A percentile compares a stretch with the other conserved stretches of the same genome.
These are phyloP conservation scores for Drosophila nannoptera DNA, from an alignment of 1,140 invertebrate species.

Conservation along the genomic window DNA sequence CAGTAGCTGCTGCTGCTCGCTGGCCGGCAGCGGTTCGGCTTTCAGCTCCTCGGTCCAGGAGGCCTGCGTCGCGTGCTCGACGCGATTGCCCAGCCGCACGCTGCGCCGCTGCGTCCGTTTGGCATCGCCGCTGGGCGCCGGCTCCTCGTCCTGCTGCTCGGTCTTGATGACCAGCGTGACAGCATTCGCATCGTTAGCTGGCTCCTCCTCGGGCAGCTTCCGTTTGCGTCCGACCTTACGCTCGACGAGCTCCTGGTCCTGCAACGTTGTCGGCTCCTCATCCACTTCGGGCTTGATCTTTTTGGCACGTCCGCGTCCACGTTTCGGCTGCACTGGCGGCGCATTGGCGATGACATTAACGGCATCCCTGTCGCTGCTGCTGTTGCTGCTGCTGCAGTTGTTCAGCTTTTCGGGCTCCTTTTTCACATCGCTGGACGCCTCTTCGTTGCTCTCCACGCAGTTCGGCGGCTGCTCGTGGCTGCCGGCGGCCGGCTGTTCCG, in stretches of 20 bases:
- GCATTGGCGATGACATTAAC: not conserved
- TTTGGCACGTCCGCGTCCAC: constrained; percentile 71
- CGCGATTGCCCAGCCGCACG: constrained; percentile 67
- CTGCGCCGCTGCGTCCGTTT: constrained; percentile 63
- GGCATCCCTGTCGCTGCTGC: not conserved
- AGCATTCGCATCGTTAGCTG: not conserved
- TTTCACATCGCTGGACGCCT: constrained; percentile 36
- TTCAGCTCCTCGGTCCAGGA: constrained; percentile 45
- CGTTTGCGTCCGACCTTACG: constrained; percentile 63
- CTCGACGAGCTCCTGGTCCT: constrained; percentile 27
- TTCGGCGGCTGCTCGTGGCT: not conserved
- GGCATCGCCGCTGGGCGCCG: constrained; percentile 27
- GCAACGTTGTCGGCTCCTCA: constrained; percentile 26
- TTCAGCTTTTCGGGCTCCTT: constrained; percentile 51
- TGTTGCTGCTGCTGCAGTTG: not conserved
- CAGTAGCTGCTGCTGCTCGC: constrained; percentile 10
- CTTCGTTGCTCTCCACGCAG: not conserved
- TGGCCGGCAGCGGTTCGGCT: constrained; percentile 21
- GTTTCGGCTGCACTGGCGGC: constrained; percentile 46
- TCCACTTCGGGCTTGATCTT: constrained; percentile 55
- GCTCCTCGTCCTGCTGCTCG: constrained; percentile 44
- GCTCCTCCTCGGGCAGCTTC: constrained; percentile 53
- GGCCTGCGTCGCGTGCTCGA: constrained; percentile 37
- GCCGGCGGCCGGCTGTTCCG: no score
- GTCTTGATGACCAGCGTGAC: constrained; percentile 48